Percentiles rank a stretch among this genome's conserved stretches.
phyloP scores from a whole-genome alignment of 2,888 invertebrate species.

The Cryptocephalus primarius region DNA sequence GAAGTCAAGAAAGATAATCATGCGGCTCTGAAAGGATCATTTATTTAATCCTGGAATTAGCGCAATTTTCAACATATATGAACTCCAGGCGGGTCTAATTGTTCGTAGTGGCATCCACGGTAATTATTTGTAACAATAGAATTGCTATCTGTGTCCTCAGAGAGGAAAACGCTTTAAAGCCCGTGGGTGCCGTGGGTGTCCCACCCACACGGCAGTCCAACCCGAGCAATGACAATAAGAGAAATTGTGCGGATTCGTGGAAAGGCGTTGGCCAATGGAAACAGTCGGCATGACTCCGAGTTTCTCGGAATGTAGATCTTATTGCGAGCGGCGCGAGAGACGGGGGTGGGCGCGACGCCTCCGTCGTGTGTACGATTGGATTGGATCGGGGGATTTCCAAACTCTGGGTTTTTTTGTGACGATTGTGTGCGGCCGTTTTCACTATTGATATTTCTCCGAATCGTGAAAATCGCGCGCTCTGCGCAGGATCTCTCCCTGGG shows the following conservation, averaged over 20 bases:
- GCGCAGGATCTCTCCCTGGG: no score
- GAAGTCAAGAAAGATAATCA: no score
- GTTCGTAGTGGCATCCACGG: no score
- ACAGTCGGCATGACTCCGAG: constrained; percentile 26
- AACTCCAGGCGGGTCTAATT: no score
- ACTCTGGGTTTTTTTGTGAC: not conserved
- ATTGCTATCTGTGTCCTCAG: no score
- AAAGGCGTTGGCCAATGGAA: constrained; percentile 31
- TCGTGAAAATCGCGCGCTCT: no score
- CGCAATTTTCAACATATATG: no score
- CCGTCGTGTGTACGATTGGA: not conserved
- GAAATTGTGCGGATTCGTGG: constrained; percentile 37
- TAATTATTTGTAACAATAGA: no score
- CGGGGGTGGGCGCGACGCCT: not conserved
- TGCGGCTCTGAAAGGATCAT: no score
- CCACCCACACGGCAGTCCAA: constrained; percentile 17
- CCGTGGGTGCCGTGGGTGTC: constrained; percentile 1
- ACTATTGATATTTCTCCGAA: not conserved
- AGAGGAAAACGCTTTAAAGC: no score
- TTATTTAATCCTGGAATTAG: no score
- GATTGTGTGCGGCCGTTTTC: not conserved
- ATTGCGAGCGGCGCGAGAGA: constrained; percentile 24
- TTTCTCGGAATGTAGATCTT: constrained; percentile 37
- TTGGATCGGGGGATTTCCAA: not conserved
- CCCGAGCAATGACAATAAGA: constrained; percentile 36